A percentile compares a stretch with the other conserved stretches of the same genome.
Conservation (phyloP, 2,113 vertebrate genomes). For the Oriolus oriolus region DNA sequence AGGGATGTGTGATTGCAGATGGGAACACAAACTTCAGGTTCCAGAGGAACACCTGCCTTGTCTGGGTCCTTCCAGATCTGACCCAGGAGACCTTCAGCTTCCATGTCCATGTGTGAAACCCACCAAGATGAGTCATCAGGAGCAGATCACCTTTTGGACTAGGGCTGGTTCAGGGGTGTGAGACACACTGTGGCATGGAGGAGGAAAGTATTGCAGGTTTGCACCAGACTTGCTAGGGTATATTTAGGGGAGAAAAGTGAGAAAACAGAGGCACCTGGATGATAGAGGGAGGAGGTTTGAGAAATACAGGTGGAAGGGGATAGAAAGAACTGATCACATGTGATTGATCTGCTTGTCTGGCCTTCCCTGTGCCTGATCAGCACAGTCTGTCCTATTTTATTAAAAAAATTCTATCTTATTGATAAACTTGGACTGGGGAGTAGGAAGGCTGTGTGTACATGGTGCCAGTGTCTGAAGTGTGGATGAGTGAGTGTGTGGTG, state of each 20-base stretch:
- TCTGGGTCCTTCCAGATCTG: neutral
- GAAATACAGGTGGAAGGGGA: neutral
- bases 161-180: neutral
- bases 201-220: neutral
- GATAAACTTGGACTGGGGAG: neutral
- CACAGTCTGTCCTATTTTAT: neutral
- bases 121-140: no score
- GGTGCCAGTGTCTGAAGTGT: neutral
- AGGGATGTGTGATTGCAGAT: accelerated
- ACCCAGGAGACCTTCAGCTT: neutral
- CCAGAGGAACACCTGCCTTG: neutral
- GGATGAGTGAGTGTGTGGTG: neutral
- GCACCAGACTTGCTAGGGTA: neutral
- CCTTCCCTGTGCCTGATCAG: neutral
- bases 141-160: neutral
- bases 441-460: neutral
- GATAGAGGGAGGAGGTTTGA: neutral
- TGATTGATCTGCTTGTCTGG: neutral
- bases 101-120: neutral
- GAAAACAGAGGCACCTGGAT: neutral
- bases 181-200: no score
- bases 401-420: neutral
- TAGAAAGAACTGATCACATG: neutral
- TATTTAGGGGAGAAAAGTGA: neutral
- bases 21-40: neutral